phyloP scores from a whole-genome alignment of 64 coral and sea anemone species.

The Stichodactyla helianthus region DNA sequence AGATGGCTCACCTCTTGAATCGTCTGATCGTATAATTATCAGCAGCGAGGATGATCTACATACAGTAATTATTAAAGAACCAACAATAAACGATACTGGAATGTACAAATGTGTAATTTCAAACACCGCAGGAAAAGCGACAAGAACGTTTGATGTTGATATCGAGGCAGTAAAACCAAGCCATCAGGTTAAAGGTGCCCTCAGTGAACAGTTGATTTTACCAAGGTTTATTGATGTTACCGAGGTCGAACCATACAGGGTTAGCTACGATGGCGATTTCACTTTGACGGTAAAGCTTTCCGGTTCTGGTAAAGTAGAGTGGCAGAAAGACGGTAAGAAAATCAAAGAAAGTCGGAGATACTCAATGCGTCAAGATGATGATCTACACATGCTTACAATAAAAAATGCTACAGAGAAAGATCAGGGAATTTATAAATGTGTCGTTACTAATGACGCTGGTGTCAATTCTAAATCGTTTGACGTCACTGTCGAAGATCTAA shows the following conservation, averaged over 20 bases:
- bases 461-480: conserved; percentile 63
- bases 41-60: conserved; percentile 63
- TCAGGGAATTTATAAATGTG: conserved; percentile 58
- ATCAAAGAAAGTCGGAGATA: conserved; percentile 62
- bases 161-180: conserved; percentile 56
- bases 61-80: conserved; percentile 55
- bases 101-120: conserved; percentile 63
- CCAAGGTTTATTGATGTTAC: conserved; percentile 35
- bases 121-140: conserved; percentile 63
- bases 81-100: conserved; percentile 63
- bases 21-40: conserved; percentile 53
- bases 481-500: conserved; percentile 57
- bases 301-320: conserved; percentile 59
- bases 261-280: conserved; percentile 52
- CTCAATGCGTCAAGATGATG: conserved; percentile 59
- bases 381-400: conserved; percentile 69
- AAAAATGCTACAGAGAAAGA: conserved; percentile 41
- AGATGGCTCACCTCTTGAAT: conserved; percentile 49
- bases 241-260: conserved; percentile 34
- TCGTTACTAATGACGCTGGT: conserved; percentile 72
- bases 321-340: conserved; percentile 57
- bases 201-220: conserved; percentile 47
- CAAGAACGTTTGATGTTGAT: conserved; percentile 77
- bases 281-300: conserved; percentile 68
- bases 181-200: conserved; percentile 15